These are phyloP conservation scores for Callosobruchus maculatus DNA, from an alignment of 2,888 invertebrate genomes.

Conservation along the genomic window DNA sequence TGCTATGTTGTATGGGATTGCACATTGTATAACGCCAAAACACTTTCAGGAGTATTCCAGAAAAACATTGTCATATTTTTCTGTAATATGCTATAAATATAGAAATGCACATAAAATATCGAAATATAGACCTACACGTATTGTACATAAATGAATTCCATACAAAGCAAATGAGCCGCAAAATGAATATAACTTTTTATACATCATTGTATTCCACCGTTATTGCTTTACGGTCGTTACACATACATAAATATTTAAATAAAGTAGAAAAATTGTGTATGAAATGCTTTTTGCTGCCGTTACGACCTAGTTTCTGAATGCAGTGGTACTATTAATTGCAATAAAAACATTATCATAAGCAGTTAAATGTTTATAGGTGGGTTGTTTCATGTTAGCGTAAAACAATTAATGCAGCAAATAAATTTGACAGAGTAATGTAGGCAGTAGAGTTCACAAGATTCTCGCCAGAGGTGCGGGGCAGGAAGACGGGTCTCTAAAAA, in stretches of 20 bases:
- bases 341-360: not conserved
- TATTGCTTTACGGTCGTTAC: not conserved
- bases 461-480: no score
- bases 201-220: not conserved
- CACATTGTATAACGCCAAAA: no score
- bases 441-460: no score
- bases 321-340: not conserved
- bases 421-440: no score
- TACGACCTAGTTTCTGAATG: not conserved
- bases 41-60: no score
- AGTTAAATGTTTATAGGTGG: not conserved
- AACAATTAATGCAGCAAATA: no score
- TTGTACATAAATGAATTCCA: not conserved
- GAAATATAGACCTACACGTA: not conserved
- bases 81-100: not conserved
- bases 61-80: not conserved
- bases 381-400: no score
- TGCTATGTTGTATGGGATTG: no score
- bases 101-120: not conserved
- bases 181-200: not conserved
- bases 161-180: not conserved
- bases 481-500: no score
- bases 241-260: not conserved
- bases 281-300: not conserved
- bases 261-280: not conserved